A percentile compares a stretch with the other conserved stretches of the same genome.
These are phyloP conservation scores for Leptopilina drosophilae DNA, from an alignment of 2,888 invertebrate genomes.

Conservation along the genomic window DNA sequence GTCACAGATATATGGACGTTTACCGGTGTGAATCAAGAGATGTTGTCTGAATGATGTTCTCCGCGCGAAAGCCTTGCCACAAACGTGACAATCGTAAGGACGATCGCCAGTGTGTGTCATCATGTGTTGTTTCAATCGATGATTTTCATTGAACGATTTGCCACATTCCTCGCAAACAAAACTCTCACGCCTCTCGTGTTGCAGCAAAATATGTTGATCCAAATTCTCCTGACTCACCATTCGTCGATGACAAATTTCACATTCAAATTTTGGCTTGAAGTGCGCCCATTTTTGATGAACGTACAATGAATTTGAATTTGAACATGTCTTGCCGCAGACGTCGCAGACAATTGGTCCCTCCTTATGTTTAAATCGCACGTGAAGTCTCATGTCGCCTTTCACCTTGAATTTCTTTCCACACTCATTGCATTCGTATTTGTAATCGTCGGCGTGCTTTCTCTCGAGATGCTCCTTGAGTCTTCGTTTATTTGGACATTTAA, in stretches of 20 bases:
- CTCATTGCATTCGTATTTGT: slow-evolving; percentile 66
- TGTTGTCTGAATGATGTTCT: slow-evolving; percentile 57
- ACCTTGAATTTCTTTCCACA: slow-evolving; percentile 71
- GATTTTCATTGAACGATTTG: slow-evolving; percentile 57
- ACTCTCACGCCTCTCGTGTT: slow-evolving; percentile 62
- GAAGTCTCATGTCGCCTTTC: slow-evolving; percentile 71
- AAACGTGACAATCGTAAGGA: slow-evolving; percentile 56
- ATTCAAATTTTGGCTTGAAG: slow-evolving; percentile 69
- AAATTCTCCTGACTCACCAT: slow-evolving; percentile 69
- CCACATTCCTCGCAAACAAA: slow-evolving; percentile 60
- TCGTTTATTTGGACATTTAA: slow-evolving; percentile 65
- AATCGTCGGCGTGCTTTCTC: slow-evolving; percentile 67
- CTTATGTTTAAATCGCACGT: slow-evolving; percentile 70
- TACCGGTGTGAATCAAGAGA: slow-evolving; percentile 58
- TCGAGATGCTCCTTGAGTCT: slow-evolving; percentile 68
- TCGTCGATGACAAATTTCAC: slow-evolving; percentile 66
- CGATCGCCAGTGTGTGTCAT: slow-evolving; percentile 59
- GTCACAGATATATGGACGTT: slow-evolving; percentile 59
- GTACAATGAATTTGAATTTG: slow-evolving; percentile 70
- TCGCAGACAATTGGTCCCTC: slow-evolving; percentile 70
- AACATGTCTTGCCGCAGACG: slow-evolving; percentile 71
- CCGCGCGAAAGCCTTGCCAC: slow-evolving; percentile 52
- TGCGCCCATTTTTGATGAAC: slow-evolving; percentile 72
- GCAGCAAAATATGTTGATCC: slow-evolving; percentile 66
- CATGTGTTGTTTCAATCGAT: slow-evolving; percentile 56